Evolutionary conservation across 2,113 vertebrate genomes (phyloP).

Genomic region (Amphilophus citrinellus): DNA sequence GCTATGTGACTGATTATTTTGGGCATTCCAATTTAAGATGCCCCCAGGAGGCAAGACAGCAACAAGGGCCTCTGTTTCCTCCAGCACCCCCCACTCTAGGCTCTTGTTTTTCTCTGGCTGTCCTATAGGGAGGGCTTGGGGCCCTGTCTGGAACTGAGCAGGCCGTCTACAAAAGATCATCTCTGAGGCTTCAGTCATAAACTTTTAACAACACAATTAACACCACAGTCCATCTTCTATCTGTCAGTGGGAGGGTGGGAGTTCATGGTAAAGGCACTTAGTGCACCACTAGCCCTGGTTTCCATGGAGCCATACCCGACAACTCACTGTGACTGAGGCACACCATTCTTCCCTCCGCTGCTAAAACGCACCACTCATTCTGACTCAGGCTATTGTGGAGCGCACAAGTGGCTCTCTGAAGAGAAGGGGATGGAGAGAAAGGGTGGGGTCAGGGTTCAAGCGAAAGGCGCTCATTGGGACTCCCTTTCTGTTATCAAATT

Average conservation of each 20-base stretch:
- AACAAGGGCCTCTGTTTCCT: constrained; percentile 75
- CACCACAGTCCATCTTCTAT: constrained; percentile 74
- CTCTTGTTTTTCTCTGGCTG: constrained; percentile 61
- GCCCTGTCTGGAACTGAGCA: constrained; percentile 58
- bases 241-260: constrained; percentile 64
- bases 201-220: constrained; percentile 62
- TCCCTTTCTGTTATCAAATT: constrained; percentile 81
- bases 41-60: constrained; percentile 69
- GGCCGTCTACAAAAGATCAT: constrained; percentile 72
- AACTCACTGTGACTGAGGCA: constrained; percentile 69
- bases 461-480: constrained; percentile 68
- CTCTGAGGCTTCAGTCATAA: constrained; percentile 77
- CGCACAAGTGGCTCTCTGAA: constrained; percentile 84
- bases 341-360: constrained; percentile 76
- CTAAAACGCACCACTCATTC: constrained; percentile 70
- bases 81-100: not conserved
- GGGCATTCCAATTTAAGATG: constrained; percentile 74
- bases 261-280: constrained; percentile 44
- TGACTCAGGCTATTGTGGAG: constrained; percentile 83
- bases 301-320: constrained; percentile 84
- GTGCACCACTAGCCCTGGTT: constrained; percentile 71
- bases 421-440: constrained; percentile 73
- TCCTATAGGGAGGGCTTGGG: constrained; percentile 62
- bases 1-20: constrained; percentile 80
- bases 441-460: constrained; percentile 80